Conservation (phyloP, 1,140 invertebrate genomes). For the Uloborus diversus region DNA sequence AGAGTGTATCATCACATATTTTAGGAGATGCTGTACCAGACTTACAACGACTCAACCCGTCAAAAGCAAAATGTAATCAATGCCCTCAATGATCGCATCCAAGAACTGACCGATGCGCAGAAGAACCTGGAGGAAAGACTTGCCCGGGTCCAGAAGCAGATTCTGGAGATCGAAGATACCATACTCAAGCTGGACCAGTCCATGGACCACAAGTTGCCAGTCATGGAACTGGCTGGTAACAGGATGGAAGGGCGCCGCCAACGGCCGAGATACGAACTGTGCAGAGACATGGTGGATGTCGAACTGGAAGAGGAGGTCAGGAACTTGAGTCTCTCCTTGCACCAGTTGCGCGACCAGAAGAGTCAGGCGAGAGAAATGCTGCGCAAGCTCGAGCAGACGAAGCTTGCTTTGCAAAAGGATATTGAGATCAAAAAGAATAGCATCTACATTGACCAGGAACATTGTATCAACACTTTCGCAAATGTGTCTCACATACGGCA, state of each 20-base stretch:
- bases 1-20: too few species aligned
- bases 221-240: constrained; percentile 17
- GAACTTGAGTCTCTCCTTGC: constrained; percentile 4
- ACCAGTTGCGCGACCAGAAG: constrained; percentile 14
- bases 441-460: constrained; percentile 30
- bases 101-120: background rate
- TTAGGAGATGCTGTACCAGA: constrained; percentile 31
- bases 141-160: constrained; percentile 23
- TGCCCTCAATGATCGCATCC: constrained; percentile 19
- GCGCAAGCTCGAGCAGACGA: constrained; percentile 27
- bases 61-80: constrained; percentile 8
- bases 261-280: constrained; percentile 5
- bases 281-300: constrained; percentile 13
- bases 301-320: constrained; percentile 43
- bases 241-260: constrained; percentile 29
- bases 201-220: constrained; percentile 6
- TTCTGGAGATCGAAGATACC: constrained; percentile 25
- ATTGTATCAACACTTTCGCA: constrained; percentile 20
- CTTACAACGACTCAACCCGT: background rate
- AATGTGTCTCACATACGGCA: constrained; percentile 19
- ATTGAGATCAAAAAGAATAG: constrained; percentile 46
- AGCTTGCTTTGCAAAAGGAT: constrained; percentile 28
- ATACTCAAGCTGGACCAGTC: constrained; percentile 10
- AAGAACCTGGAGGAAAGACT: constrained; percentile 24
- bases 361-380: constrained; percentile 18